phyloP scores from a whole-genome alignment of 2,797 vertebrate genomes.

The Hippoglossus hippoglossus region DNA sequence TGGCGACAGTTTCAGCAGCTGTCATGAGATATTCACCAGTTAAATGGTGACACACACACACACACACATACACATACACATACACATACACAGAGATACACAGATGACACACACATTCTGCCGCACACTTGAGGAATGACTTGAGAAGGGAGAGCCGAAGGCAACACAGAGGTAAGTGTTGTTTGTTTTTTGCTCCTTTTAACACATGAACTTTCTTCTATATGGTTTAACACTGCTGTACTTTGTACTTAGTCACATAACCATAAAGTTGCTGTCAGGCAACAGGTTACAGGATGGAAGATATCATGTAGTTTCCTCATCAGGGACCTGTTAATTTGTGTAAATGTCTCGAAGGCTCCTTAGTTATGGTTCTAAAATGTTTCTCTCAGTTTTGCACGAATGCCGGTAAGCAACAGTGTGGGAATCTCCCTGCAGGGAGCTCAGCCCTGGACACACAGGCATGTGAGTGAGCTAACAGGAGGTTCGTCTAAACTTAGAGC shows the following conservation, averaged over 20 bases:
- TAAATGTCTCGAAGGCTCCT: neutral
- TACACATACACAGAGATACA: constrained; percentile 12
- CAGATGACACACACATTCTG: constrained; percentile 26
- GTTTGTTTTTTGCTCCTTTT: neutral
- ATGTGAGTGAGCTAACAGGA: constrained; percentile 69
- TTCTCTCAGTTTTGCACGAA: constrained; percentile 37
- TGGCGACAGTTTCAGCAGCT: constrained; percentile 41
- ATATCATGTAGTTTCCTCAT: constrained; percentile 26
- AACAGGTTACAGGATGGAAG: neutral
- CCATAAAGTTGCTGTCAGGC: constrained; percentile 36
- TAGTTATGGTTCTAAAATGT: constrained; percentile 5
- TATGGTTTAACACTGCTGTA: constrained; percentile 31
- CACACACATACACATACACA: neutral
- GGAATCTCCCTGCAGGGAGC: constrained; percentile 73
- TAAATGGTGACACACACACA: constrained; percentile 31
- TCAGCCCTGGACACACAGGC: constrained; percentile 64
- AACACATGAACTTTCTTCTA: neutral
- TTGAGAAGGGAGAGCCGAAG: constrained; percentile 53
- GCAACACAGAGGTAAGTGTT: constrained; percentile 71
- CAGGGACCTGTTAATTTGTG: neutral
- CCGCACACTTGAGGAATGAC: constrained; percentile 64
- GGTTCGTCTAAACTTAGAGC: constrained; percentile 85
- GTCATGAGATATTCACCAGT: constrained; percentile 38
- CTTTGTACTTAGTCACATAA: constrained; percentile 56
- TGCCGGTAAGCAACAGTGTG: constrained; percentile 46